A percentile compares a stretch with the other conserved stretches of the same genome.
These are phyloP conservation scores for Yoshiicerus persimilis DNA, from an alignment of 1,140 invertebrate species.

Conservation along the genomic window DNA sequence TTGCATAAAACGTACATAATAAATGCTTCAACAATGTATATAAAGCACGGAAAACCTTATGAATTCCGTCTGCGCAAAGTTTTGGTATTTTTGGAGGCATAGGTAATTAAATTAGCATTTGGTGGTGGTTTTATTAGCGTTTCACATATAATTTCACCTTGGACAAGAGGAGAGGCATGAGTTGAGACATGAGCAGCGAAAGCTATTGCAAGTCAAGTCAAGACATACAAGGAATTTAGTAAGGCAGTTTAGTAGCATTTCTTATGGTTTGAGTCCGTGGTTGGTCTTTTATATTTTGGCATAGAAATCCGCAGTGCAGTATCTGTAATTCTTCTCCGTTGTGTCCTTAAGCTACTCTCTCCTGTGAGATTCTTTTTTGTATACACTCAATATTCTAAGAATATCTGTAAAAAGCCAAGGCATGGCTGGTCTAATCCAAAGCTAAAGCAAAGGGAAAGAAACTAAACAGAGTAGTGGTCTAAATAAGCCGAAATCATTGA, in stretches of 20 bases:
- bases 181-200: background rate
- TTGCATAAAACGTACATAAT: too few relatives aligned
- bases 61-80: too few relatives aligned
- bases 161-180: background rate
- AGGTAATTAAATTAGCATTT: background rate
- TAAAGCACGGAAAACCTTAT: background rate
- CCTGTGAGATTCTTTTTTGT: background rate
- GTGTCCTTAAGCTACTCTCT: background rate
- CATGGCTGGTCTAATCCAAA: background rate
- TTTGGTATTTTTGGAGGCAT: background rate
- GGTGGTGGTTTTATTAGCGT: background rate
- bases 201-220: background rate
- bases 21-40: too few relatives aligned
- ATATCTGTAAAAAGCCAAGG: background rate
- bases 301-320: background rate
- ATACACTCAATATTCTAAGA: background rate
- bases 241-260: background rate
- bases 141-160: background rate
- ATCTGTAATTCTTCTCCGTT: background rate
- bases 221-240: background rate
- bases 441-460: background rate
- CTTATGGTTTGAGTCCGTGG: background rate
- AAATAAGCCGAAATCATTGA: background rate
- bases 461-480: background rate
- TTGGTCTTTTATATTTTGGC: background rate